Percentiles rank a stretch among this genome's conserved stretches.
phyloP scores from a whole-genome alignment of 2,888 invertebrate genomes.

The Corythucha ciliata region DNA sequence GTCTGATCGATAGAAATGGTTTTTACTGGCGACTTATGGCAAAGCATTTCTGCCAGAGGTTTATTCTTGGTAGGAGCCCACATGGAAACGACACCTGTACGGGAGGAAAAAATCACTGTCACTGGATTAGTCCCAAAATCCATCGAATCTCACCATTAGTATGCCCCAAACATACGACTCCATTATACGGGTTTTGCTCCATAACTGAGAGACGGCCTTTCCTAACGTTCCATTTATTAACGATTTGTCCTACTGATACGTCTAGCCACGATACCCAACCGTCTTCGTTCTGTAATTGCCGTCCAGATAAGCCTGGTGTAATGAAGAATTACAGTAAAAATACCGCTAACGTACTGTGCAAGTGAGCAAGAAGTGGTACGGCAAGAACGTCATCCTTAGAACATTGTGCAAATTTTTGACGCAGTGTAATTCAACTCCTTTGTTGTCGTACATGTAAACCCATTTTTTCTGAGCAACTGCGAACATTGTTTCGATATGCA shows the following conservation, averaged over 20 bases:
- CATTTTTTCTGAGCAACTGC: slow-evolving; percentile 95
- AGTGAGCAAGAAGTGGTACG: slow-evolving; percentile 91
- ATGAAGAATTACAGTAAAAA: too few relatives aligned
- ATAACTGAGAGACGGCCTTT: slow-evolving; percentile 71
- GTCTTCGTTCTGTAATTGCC: slow-evolving; percentile 50
- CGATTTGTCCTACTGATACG: slow-evolving; percentile 83
- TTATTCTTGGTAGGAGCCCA: slow-evolving; percentile 86
- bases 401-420: slow-evolving; percentile 74
- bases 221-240: slow-evolving; percentile 64
- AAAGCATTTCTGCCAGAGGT: slow-evolving; percentile 82
- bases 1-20: slow-evolving; percentile 73
- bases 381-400: slow-evolving; percentile 81
- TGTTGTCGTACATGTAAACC: slow-evolving; percentile 94
- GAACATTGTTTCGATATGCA: slow-evolving; percentile 93
- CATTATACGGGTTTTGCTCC: slow-evolving; percentile 92
- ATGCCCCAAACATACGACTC: slow-evolving; percentile 80
- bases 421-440: slow-evolving; percentile 95
- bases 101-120: neutral
- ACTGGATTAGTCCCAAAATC: neutral
- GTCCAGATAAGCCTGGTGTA: neutral
- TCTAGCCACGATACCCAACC: slow-evolving; percentile 89
- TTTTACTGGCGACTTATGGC: slow-evolving; percentile 72
- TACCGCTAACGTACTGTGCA: slow-evolving; percentile 54
- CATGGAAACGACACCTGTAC: slow-evolving; percentile 71
- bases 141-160: slow-evolving; percentile 52